These are phyloP conservation scores for Oligia latruncula DNA, from an alignment of 2,888 invertebrate genomes.

Conservation along the genomic window DNA sequence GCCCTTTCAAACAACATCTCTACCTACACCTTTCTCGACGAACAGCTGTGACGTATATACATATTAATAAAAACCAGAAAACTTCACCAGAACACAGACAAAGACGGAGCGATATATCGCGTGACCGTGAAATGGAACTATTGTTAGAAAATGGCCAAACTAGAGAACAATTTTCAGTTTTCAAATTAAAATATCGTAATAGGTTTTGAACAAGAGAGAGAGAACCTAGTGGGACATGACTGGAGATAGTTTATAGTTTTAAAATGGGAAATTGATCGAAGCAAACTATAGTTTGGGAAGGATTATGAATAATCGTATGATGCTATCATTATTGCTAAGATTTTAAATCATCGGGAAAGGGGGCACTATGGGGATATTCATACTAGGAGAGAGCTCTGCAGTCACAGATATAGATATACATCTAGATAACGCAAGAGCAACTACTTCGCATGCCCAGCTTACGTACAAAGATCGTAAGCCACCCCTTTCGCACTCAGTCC, in stretches of 20 bases:
- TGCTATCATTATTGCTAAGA: background rate
- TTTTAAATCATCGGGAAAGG: background rate
- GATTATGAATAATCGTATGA: background rate
- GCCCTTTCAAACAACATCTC: background rate
- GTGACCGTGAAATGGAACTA: conserved; percentile 71
- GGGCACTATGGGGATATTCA: background rate
- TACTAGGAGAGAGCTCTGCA: background rate
- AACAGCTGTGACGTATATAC: conserved; percentile 10
- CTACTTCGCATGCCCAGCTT: too few species aligned
- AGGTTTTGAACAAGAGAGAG: conserved; percentile 9
- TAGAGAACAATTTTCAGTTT: background rate
- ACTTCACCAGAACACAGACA: conserved; percentile 51
- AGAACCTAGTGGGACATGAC: background rate
- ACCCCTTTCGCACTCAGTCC: too few species aligned
- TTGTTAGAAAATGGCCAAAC: conserved; percentile 37
- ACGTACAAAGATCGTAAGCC: too few species aligned
- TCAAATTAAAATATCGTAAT: conserved; percentile 1
- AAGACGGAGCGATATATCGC: conserved; percentile 72
- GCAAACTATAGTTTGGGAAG: background rate
- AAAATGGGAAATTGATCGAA: background rate
- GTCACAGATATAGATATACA: too few species aligned
- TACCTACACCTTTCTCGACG: background rate
- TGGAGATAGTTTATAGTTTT: background rate
- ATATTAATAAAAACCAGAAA: conserved; percentile 46
- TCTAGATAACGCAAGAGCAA: too few species aligned